Conservation (phyloP, 2,113 vertebrate genomes). For the Vidua macroura region DNA sequence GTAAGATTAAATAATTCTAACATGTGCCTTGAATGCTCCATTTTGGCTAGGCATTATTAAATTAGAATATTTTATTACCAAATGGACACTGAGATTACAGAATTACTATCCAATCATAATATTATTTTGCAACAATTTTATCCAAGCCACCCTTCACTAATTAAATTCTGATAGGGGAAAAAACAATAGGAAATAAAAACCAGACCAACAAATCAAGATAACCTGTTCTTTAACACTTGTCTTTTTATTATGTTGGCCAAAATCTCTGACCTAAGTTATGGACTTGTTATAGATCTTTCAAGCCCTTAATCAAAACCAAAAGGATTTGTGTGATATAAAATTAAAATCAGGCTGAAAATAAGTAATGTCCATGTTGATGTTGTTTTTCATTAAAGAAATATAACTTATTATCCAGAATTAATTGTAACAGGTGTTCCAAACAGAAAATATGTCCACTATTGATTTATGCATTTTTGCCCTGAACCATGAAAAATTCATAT, state of each 20-base stretch:
- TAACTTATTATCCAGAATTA: constrained; percentile 7
- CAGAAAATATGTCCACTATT: not conserved
- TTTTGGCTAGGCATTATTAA: not conserved
- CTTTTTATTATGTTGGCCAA: not conserved
- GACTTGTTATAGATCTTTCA: not conserved
- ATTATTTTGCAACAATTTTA: not conserved
- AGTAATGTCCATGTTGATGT: not conserved
- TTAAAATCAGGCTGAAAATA: not conserved
- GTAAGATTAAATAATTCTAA: not conserved
- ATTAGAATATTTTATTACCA: not conserved
- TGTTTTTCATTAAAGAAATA: constrained; percentile 9
- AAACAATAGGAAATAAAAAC: not conserved
- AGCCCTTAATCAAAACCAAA: constrained; percentile 1
- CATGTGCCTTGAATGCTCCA: not conserved
- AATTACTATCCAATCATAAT: not conserved
- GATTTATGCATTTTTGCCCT: constrained; percentile 15
- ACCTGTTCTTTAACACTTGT: not conserved
- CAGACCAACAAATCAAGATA: constrained; percentile 1
- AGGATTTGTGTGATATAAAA: not conserved
- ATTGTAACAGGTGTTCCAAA: constrained; percentile 35
- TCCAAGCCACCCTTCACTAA: not conserved
- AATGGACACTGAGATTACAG: not conserved
- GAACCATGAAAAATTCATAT: constrained; percentile 25
- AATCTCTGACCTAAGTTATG: not conserved
- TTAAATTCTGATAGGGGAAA: not conserved